Base-by-base conservation (phyloP, 2,113 vertebrate genomes). In the Pluvianellus socialis region DNA sequence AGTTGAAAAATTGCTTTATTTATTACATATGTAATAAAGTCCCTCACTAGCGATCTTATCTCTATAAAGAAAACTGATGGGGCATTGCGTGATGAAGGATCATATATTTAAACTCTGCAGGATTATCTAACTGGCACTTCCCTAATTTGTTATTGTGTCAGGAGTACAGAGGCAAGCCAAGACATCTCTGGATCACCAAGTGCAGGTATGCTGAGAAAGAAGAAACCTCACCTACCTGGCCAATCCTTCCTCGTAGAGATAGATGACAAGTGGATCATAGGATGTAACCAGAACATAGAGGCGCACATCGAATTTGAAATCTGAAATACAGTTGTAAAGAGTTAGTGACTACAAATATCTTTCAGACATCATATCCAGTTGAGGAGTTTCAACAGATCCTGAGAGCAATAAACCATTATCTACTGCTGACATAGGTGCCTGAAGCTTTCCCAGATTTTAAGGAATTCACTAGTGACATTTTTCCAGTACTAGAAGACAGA, bases 291-390 rank as follows among this genome's bases (percentile, higher is more conserved):
- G 97, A 91, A 99, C 99, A 50, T 99, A 99, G 58, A 99, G 98
- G 32, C 99, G 99, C 70, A 99, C 98, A 24, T 99, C 99, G 6
- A 99, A 99, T 97, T 99, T 99, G 98, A 99, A 99, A 93, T 99
- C 99, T 98, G 71, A 84, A 93, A 96, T 44, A 94, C 93, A 96
- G 67, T 53, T 81, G 47, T 15, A 52, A 92, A 53, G 30, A 92
- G 38, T 95, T 79, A 92, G 58, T 61, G 30, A 58, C 30, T 24
- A 45, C 38, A 92, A 86, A 15, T 56, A 86, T 19, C 65, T 88
- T 74, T 50, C 65, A 81, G 27, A 73, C 3, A 49, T 15, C 23
- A 14, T 14, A 94, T 40, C 22, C 38, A 84, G 11, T 1, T 67
- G 58, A 92, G 49, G 8, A 70, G 90, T 77, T 86, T 32, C 73